Conservation (phyloP, 92 coral and sea anemone species). For the Porites cylindrica region DNA sequence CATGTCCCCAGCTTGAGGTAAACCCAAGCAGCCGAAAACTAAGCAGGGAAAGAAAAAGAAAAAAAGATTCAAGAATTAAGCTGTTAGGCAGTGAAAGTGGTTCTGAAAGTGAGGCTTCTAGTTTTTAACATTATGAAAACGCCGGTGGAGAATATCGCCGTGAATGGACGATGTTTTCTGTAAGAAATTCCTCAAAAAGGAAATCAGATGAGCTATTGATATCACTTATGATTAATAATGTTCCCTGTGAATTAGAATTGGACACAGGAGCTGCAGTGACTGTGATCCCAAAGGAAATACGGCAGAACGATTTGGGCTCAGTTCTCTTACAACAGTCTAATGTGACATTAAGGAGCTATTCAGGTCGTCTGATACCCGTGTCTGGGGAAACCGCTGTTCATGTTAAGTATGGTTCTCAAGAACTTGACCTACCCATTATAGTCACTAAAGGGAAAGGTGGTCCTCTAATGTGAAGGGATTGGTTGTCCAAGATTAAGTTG, state of each 20-base stretch:
- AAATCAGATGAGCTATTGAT: constrained; percentile 32
- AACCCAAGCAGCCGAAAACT: background rate
- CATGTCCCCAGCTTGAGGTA: background rate
- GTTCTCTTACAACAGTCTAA: constrained; percentile 30
- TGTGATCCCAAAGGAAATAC: constrained; percentile 42
- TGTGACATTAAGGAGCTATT: constrained; percentile 47
- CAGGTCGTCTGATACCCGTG: constrained; percentile 48
- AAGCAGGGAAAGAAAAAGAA: background rate
- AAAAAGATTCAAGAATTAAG: background rate
- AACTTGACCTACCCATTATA: constrained; percentile 40
- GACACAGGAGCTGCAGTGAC: constrained; percentile 57
- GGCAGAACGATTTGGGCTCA: constrained; percentile 24
- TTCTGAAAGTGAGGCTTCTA: background rate
- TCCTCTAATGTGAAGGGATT: constrained; percentile 46
- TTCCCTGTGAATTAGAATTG: constrained; percentile 5
- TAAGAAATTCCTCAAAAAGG: constrained; percentile 6
- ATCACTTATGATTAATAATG: constrained; percentile 12
- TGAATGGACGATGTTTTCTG: constrained; percentile 49
- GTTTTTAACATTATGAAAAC: background rate
- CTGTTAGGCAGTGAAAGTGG: background rate
- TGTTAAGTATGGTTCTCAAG: constrained; percentile 40
- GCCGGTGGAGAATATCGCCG: background rate
- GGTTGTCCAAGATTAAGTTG: constrained; percentile 57
- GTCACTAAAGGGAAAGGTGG: constrained; percentile 48
- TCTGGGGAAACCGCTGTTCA: constrained; percentile 54